Percentiles rank a stretch among this genome's conserved stretches.
These are phyloP conservation scores for Drosophila nr. medialis DNA, from an alignment of 2,888 invertebrate genomes.

Conservation along the genomic window DNA sequence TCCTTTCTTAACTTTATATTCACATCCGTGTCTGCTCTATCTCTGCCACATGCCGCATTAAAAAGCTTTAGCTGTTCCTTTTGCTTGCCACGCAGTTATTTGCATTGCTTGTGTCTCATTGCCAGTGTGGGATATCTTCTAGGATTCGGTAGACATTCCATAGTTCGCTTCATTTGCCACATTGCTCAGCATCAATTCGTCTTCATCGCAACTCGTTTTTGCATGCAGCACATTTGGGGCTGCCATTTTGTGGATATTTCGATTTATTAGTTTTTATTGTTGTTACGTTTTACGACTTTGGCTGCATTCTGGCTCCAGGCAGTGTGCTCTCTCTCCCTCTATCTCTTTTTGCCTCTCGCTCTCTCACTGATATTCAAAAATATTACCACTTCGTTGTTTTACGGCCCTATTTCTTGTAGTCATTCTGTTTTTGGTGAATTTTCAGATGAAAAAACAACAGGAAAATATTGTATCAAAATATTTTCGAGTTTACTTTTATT, in stretches of 20 bases:
- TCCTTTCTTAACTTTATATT: neutral
- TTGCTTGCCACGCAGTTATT: constrained; percentile 41
- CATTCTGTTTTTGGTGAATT: constrained; percentile 36
- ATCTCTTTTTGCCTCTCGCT: constrained; percentile 4
- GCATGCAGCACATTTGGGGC: constrained; percentile 62
- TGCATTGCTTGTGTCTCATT: constrained; percentile 25
- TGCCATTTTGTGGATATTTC: constrained; percentile 78
- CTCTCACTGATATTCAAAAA: constrained; percentile 55
- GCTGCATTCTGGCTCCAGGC: constrained; percentile 24
- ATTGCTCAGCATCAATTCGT: constrained; percentile 62
- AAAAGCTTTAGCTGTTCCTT: constrained; percentile 20
- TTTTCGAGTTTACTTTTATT: constrained; percentile 59
- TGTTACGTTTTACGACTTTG: constrained; percentile 76
- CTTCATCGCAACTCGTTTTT: constrained; percentile 44
- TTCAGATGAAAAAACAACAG: constrained; percentile 27
- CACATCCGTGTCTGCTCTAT: constrained; percentile 1
- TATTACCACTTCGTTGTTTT: constrained; percentile 60
- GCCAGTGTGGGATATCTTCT: constrained; percentile 4
- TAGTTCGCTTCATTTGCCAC: constrained; percentile 62
- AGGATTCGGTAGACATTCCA: constrained; percentile 42
- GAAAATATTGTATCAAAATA: constrained; percentile 61
- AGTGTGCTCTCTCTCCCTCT: neutral
- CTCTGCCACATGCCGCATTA: constrained; percentile 29
- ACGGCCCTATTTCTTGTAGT: constrained; percentile 39
- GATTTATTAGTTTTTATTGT: constrained; percentile 80